Evolutionary conservation across 2,888 invertebrate species (phyloP), one percentile per base, ranked within the genome.

Genomic region (Drosophila colorata): DNA sequence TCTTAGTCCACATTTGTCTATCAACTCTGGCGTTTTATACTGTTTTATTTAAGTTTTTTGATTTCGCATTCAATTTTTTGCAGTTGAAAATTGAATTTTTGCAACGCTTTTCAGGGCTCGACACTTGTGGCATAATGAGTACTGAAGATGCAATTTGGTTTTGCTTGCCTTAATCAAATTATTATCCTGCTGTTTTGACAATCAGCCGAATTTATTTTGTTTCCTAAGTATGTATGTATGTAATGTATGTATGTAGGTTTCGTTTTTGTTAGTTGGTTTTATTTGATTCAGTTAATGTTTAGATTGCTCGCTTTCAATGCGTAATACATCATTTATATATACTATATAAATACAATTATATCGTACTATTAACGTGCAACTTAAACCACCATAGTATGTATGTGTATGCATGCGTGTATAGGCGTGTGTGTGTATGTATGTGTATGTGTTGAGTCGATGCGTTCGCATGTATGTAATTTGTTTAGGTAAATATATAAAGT

Each of bases 311-410:
- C 66, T 71, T 84, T 59, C 78, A 66, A 81, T 81, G 84, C 87
- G 79, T 78, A 83, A 81, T 84, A 83, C 85, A 87, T 84, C 71
- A 61, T 80, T 73, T 69, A 74, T 85, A 67, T 78, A 81, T 69
- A 75, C 69, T 72, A 81, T 83, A 87, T 83, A 83, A 85, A 85
- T 87, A 84, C 85, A 87, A 87, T 84, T 74, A 74, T 77, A 72
- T 80, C 68, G 78, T 84, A 75, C 75, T 65, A 66, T 71, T 69
- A 82, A 81, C 75, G 87, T 85, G 87, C 85, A 85, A 87, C 82
- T 83, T 83, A 87, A 87, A 69, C 68, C 78, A 65, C 61, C 70
- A 79, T 76, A 71, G 70, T 73, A 56, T 69, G 43, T 73, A 47
- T 55, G 44, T 63, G 47, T 46, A 40, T 63, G 57, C 4, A 33